A percentile compares a stretch with the other conserved stretches of the same genome.
These are phyloP conservation scores for Oxyura jamaicensis DNA, from an alignment of 2,113 vertebrate species.

Conservation along the genomic window DNA sequence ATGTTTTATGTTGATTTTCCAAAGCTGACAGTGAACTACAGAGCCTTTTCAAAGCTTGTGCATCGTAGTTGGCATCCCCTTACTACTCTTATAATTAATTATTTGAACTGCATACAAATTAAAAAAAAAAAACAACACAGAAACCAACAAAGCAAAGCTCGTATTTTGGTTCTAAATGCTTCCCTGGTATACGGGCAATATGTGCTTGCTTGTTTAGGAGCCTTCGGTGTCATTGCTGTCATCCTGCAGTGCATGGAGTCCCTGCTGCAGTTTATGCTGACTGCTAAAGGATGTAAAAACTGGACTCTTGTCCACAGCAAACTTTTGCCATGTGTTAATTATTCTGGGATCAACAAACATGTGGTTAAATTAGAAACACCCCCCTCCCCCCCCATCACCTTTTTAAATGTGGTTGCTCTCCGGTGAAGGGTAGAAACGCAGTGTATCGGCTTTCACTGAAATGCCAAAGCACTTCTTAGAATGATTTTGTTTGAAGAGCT, in stretches of 20 bases:
- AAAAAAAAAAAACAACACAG: background rate
- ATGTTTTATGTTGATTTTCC: slow-evolving; percentile 24
- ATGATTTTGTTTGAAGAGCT: background rate
- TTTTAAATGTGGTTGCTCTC: background rate
- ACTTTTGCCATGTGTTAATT: background rate
- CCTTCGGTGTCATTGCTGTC: background rate
- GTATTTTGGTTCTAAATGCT: background rate
- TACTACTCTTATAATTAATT: background rate
- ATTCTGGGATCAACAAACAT: background rate
- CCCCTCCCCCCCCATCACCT: rapidly evolving
- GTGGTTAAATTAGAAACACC: background rate
- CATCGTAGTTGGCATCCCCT: background rate
- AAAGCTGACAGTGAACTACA: background rate
- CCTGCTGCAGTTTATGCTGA: background rate
- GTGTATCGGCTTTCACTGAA: background rate
- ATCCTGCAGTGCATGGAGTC: background rate
- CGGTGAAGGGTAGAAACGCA: background rate
- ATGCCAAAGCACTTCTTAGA: background rate
- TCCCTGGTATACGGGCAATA: background rate
- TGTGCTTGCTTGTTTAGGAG: background rate
- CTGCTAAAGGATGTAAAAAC: background rate
- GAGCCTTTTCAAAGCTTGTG: background rate
- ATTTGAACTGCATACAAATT: background rate
- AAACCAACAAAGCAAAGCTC: background rate
- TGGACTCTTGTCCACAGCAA: background rate